These are phyloP conservation scores for Trochalopteron elliotii DNA, from an alignment of 2,113 vertebrate species.

Conservation along the genomic window DNA sequence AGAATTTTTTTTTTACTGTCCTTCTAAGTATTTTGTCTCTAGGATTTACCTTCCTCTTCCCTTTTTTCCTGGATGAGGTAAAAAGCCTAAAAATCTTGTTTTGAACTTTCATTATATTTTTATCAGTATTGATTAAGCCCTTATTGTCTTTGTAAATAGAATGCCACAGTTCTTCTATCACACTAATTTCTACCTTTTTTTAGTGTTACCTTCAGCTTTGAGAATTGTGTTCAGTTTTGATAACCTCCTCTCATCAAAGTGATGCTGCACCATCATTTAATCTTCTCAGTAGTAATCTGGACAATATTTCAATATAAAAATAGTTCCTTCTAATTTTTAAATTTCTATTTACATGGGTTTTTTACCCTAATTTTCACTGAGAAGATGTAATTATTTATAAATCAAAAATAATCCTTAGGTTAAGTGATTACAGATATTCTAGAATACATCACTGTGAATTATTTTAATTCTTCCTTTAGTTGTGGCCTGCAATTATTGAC, in stretches of 20 bases:
- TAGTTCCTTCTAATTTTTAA: neutral
- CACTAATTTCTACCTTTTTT: neutral
- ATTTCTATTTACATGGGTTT: neutral
- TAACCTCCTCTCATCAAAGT: neutral
- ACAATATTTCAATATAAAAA: neutral
- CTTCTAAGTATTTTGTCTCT: neutral
- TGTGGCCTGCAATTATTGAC: neutral
- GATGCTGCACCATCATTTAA: neutral
- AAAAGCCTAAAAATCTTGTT: neutral
- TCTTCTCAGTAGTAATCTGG: neutral
- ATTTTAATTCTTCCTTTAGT: neutral
- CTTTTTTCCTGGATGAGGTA: neutral
- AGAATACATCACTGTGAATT: neutral
- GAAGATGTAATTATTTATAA: neutral
- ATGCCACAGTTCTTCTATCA: neutral
- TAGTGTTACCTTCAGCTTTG: neutral
- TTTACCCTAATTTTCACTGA: neutral
- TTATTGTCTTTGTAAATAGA: neutral
- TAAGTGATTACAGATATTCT: neutral
- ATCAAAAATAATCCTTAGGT: neutral
- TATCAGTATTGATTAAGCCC: neutral
- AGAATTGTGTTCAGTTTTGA: neutral
- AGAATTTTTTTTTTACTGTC: neutral
- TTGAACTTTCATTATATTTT: neutral
- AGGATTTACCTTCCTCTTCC: neutral